Evolutionary conservation across 2,888 invertebrate genomes (phyloP), one percentile per base, ranked within the genome.

Genomic region (Latrodectus elegans): DNA sequence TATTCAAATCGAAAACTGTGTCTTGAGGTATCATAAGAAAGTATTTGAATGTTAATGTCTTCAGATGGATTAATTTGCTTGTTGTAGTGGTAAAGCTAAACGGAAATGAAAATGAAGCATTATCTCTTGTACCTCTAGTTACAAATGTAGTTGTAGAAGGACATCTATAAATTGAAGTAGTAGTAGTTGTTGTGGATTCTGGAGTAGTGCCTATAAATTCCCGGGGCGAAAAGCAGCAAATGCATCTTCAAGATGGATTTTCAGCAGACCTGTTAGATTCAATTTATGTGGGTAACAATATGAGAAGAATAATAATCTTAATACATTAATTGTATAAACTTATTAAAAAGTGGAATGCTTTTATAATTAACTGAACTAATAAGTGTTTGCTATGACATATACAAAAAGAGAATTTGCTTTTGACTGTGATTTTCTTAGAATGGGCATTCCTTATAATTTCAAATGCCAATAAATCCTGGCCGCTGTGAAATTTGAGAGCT

Each of bases 31-130:
- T 93, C 99, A 99, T 93, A 97, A 99, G 93, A 99, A 99, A 93
- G 98, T 99, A 91, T 97, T 98, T 84, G 99, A 99, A 95, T 99
- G 99, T 99, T 99, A n/a, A 99, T 92, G 99, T 99, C 67, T 99
- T 99, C 93, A 99, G 99, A 68, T 99, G 99, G 99, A 99, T 99
- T 89, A 99, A 99, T 93, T 94, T 99, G 81, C 94, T 99, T 90
- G 99, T 99, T 78, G 99, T 99, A 55, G 99, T 99, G 17, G 99
- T 98, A 6, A 99, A 99, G 92, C 93, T 99, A 91, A 98, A 99
- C 92, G 99, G 99, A 82, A 96, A 96, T 92, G 99, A 99, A 93
- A 97, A 96, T 92, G 99, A 99, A 93, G 99, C 99, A n/a, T 94
- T 99, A 85, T 99, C 99, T 93, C 94, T 99, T 89, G 99, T 99